Percentiles rank a stretch among this genome's conserved stretches.
These are phyloP conservation scores for Coreoperca whiteheadi DNA, from an alignment of 2,113 vertebrate genomes.

Conservation along the genomic window DNA sequence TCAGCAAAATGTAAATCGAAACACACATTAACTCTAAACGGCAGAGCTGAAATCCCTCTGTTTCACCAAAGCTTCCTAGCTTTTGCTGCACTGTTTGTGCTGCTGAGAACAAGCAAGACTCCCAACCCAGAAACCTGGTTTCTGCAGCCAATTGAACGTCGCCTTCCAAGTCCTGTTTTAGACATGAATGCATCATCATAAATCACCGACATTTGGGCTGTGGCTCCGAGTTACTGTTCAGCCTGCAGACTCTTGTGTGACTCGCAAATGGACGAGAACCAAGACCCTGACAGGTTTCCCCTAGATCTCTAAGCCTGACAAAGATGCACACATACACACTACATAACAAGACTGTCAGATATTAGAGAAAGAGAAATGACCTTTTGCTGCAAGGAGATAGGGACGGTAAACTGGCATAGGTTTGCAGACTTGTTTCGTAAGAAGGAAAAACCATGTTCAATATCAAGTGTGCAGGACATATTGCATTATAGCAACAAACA, in stretches of 20 bases:
- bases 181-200: constrained; percentile 32
- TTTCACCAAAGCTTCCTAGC: constrained; percentile 3
- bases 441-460: not conserved
- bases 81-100: not conserved
- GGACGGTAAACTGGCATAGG: not conserved
- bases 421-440: not conserved
- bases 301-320: constrained; percentile 12
- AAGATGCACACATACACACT: not conserved
- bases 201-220: constrained; percentile 44
- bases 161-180: constrained; percentile 29
- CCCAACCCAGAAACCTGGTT: constrained; percentile 71
- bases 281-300: constrained; percentile 51
- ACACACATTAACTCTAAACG: not conserved
- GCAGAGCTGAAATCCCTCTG: not conserved
- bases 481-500: not conserved
- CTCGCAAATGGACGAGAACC: constrained; percentile 52
- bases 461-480: not conserved
- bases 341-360: constrained; percentile 31
- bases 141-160: constrained; percentile 14
- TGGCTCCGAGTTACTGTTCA: constrained; percentile 30
- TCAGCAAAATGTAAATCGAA: constrained; percentile 23
- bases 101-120: constrained; percentile 1
- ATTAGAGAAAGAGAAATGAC: not conserved
- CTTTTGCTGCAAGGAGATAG: not conserved
- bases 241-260: constrained; percentile 48